phyloP scores from a whole-genome alignment of 1,140 invertebrate species.

The Panonychus citri region DNA sequence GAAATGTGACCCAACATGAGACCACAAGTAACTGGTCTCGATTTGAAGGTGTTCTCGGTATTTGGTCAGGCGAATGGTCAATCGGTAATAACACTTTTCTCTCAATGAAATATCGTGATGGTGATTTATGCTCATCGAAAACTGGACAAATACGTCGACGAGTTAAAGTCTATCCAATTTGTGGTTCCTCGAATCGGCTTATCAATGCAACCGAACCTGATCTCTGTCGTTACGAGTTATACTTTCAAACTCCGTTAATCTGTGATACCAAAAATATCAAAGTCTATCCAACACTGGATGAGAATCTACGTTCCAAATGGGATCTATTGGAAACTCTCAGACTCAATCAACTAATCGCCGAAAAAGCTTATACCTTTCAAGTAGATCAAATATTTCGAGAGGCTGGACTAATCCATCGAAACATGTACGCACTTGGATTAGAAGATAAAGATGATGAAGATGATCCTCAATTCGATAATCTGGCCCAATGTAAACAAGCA shows the following conservation, averaged over 20 bases:
- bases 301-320: constrained; percentile 19
- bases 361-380: constrained; percentile 16
- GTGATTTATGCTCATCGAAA: constrained; percentile 21
- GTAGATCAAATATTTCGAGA: too few relatives aligned
- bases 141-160: too few relatives aligned
- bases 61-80: constrained; percentile 24
- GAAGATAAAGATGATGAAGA: too few relatives aligned
- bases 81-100: constrained; percentile 24
- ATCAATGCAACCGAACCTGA: constrained; percentile 22
- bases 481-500: too few relatives aligned
- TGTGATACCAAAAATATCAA: constrained; percentile 20
- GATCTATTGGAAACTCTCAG: constrained; percentile 19
- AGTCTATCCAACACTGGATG: constrained; percentile 22
- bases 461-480: too few relatives aligned
- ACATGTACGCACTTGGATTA: too few relatives aligned
- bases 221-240: constrained; percentile 23
- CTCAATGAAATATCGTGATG: constrained; percentile 22
- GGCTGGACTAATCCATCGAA: too few relatives aligned
- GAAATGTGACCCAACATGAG: constrained; percentile 25
- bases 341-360: constrained; percentile 18
- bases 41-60: constrained; percentile 16
- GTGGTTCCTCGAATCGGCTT: constrained; percentile 6
- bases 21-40: not conserved
- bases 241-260: constrained; percentile 21
- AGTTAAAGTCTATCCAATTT: too few relatives aligned